phyloP scores from a whole-genome alignment of 2,797 vertebrate species.

The Nasua narica region DNA sequence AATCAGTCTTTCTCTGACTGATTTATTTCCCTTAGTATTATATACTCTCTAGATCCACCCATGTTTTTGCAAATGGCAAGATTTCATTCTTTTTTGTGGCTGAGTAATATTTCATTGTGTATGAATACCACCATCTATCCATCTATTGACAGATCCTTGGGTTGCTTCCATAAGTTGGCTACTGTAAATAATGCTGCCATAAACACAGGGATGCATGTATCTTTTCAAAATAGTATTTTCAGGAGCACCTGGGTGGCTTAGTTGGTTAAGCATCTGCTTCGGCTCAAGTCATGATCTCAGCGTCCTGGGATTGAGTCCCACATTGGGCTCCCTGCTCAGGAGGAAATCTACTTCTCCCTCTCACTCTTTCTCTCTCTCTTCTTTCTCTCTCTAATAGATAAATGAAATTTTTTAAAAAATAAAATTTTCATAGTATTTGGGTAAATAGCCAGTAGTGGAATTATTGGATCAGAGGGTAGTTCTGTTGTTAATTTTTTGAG shows the following conservation, averaged over 20 bases:
- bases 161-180: background rate
- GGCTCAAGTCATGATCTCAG: no score
- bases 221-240: background rate
- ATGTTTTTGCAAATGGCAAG: background rate
- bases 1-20: background rate
- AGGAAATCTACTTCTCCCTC: no score
- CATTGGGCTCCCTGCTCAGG: no score
- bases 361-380: no score
- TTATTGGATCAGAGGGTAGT: background rate
- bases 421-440: background rate
- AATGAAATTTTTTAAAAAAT: background rate
- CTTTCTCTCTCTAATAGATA: no score
- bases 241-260: no score
- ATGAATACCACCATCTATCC: background rate
- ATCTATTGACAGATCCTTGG: background rate
- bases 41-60: background rate
- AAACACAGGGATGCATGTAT: background rate
- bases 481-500: background rate
- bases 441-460: background rate
- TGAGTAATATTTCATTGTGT: background rate
- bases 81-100: background rate
- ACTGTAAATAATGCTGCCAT: background rate
- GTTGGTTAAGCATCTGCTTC: no score
- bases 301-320: no score
- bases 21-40: background rate